These are phyloP conservation scores for Megalurothrips usitatus DNA, from an alignment of 2,888 invertebrate genomes.

Conservation along the genomic window DNA sequence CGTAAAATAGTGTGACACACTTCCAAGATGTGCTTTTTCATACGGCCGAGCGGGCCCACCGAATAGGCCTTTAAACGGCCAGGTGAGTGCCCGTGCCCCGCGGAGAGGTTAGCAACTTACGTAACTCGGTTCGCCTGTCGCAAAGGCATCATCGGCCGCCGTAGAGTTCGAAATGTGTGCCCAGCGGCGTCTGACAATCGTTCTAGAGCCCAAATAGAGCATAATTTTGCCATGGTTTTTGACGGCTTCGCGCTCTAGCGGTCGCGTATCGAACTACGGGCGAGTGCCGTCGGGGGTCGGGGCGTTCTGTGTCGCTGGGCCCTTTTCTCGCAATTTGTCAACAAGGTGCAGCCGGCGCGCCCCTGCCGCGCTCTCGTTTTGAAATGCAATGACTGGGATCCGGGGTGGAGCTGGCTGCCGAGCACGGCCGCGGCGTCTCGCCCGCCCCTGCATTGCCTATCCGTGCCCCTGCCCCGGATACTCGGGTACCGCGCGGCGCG, in stretches of 20 bases:
- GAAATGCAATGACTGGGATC: not conserved
- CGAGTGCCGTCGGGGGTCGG: not conserved
- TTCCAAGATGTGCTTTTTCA: not conserved
- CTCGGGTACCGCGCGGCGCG: not conserved
- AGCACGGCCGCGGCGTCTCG: too few relatives aligned
- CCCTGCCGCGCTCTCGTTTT: not conserved
- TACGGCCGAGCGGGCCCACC: not conserved
- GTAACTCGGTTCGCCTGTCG: not conserved
- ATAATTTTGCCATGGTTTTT: slow-evolving; percentile 21
- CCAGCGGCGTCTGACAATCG: not conserved
- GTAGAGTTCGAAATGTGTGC: not conserved
- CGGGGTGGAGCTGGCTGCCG: not conserved
- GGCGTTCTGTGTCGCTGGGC: not conserved
- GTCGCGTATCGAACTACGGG: not conserved
- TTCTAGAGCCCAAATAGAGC: slow-evolving; percentile 6
- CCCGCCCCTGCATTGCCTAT: not conserved
- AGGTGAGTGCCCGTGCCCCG: not conserved
- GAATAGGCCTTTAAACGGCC: slow-evolving; percentile 8
- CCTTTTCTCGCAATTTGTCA: not conserved
- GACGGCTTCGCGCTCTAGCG: slow-evolving; percentile 23
- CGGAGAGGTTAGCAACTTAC: slow-evolving; percentile 13
- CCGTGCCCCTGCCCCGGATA: not conserved
- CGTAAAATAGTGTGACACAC: not conserved
- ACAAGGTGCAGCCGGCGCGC: not conserved
- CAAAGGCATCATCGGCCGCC: not conserved